Evolutionary conservation across 2,113 vertebrate genomes (phyloP), one percentile per base, ranked within the genome.

Genomic region (Pogonocichla stellata): DNA sequence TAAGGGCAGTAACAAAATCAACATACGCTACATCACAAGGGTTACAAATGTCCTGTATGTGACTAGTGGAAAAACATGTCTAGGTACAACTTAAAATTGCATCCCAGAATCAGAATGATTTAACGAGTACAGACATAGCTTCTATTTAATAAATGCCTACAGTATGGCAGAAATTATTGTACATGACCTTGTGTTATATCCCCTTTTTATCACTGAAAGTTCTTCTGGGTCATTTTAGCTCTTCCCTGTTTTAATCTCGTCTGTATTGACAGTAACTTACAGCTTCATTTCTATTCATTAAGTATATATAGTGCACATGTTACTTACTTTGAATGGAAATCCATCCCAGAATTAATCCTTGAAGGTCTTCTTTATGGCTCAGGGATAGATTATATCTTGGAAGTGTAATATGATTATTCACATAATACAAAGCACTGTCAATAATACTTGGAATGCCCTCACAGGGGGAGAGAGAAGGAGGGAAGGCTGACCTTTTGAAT

Each of bases 341-440:
- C 58, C 81, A 42, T 92, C 47, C 33, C 50, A 74, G 69, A 92
- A 89, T 89, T 94, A 92, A 91, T 92, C 43, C 69, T 95, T 89
- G 29, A 91, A 95, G 56, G 67, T 84, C 42, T 82, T 88, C 42
- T 75, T 86, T 79, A 91, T 26, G 48, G 51, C 57, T 89, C 1
- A 3, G 73, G 73, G 56, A 74, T 67, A 84, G 31, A 74, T 86
- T 86, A 19, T 66, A 34, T 87, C 72, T 84, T 69, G 19, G 33
- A 94, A 95, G 13, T 58, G 10, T 51, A 66, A 56, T 67, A 64
- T 36, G 51, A 78, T 81, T 64, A 84, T 91, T 94, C 56, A 78
- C 43, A 56, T 71, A 92, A 81, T 56, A 87, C 26, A 74, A 79
- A 91, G 33, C 20, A 78, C 8, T 45, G 73, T 70, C 77, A 92